Conservation (phyloP, 2,888 invertebrate genomes). For the Encarsia formosa region DNA sequence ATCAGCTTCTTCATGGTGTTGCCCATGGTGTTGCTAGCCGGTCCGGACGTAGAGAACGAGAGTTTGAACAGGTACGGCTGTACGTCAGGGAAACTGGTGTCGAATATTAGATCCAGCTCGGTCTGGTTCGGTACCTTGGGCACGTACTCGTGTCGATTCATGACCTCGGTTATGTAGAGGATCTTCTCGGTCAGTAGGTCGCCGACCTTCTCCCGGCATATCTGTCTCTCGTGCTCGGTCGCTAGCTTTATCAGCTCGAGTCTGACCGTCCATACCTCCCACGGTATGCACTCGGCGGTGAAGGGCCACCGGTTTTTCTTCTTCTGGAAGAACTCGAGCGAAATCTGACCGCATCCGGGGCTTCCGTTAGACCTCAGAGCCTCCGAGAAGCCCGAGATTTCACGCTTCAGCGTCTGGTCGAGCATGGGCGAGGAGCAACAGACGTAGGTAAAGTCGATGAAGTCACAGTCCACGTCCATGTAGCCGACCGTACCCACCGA, state of each 20-base stretch:
- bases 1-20: conserved; percentile 87
- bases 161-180: conserved; percentile 88
- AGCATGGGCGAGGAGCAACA: conserved; percentile 83
- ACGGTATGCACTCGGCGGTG: conserved; percentile 87
- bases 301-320: conserved; percentile 84
- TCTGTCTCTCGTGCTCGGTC: conserved; percentile 82
- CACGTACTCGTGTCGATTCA: conserved; percentile 93
- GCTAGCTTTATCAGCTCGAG: conserved; percentile 82
- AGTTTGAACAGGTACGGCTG: conserved; percentile 97
- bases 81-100: conserved; percentile 86
- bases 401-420: conserved; percentile 68
- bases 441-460: conserved; percentile 96
- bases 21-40: conserved; percentile 75
- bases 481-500: conserved; percentile 94
- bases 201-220: conserved; percentile 82
- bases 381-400: conserved; percentile 75
- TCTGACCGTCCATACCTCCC: conserved; percentile 98
- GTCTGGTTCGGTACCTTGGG: conserved; percentile 93
- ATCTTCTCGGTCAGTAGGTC: conserved; percentile 89
- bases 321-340: conserved; percentile 91
- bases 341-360: conserved; percentile 73
- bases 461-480: conserved; percentile 96
- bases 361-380: conserved; percentile 70
- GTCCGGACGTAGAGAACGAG: conserved; percentile 75
- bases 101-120: conserved; percentile 90